phyloP scores from a whole-genome alignment of 2,797 vertebrate species.

The Sphaeramia orbicularis region DNA sequence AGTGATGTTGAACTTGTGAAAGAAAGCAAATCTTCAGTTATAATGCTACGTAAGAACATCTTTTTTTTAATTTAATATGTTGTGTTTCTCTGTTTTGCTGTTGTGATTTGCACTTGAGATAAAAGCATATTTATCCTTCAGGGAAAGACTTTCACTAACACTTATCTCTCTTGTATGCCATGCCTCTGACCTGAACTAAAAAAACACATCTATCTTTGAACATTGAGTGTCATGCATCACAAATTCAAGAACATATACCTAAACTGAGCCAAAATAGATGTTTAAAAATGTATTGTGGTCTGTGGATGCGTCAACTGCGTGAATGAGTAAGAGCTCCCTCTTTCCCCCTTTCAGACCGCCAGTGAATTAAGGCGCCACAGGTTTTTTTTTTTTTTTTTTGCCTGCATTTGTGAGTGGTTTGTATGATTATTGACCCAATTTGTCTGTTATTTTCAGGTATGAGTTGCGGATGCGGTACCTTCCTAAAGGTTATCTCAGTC shows the following conservation, averaged over 20 bases:
- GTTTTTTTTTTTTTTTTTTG: constrained; percentile 7
- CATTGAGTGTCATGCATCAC: background rate
- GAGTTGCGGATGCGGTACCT: constrained; percentile 97
- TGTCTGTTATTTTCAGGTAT: constrained; percentile 86
- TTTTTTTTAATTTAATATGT: too few species aligned
- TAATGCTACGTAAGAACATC: too few species aligned
- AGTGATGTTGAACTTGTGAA: too few species aligned
- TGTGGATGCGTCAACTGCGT: constrained; percentile 25
- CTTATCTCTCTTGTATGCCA: too few species aligned
- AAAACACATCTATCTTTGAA: background rate
- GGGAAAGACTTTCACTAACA: too few species aligned
- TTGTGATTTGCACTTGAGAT: too few species aligned
- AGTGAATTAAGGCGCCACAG: background rate
- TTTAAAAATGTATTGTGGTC: constrained; percentile 8
- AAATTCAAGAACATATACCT: background rate
- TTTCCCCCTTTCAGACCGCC: constrained; percentile 9
- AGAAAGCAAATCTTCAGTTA: too few species aligned
- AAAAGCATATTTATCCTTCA: too few species aligned
- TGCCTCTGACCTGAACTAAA: background rate
- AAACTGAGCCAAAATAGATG: background rate
- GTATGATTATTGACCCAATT: background rate
- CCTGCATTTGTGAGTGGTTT: background rate
- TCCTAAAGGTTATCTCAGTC: constrained; percentile 97
- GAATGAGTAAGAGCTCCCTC: constrained; percentile 35
- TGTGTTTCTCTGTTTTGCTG: too few species aligned